These are phyloP conservation scores for Lathamus discolor DNA, from an alignment of 2,113 vertebrate species.

Conservation along the genomic window DNA sequence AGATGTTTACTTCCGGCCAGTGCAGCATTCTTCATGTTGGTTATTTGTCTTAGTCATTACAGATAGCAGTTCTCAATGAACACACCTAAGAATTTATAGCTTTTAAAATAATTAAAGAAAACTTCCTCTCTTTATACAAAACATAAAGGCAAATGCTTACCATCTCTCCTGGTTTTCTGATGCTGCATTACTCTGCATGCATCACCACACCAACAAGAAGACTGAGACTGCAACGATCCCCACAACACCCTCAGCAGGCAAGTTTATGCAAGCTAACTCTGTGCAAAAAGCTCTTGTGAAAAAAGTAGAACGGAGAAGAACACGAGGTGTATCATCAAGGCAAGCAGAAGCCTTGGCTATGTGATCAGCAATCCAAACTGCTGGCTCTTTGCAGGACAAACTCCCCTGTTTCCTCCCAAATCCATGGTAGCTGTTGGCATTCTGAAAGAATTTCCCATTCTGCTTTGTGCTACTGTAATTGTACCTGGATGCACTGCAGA, in stretches of 20 bases:
- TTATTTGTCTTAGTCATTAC: not conserved
- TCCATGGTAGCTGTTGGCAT: not conserved
- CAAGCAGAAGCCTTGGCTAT: not conserved
- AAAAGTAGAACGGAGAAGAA: not conserved
- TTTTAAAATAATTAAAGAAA: not conserved
- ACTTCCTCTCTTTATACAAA: not conserved
- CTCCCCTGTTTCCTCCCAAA: not conserved
- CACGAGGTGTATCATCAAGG: not conserved
- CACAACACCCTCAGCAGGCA: not conserved
- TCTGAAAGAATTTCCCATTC: not conserved
- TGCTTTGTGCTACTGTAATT: not conserved
- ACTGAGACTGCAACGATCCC: not conserved
- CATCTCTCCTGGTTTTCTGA: not conserved
- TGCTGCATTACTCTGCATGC: not conserved
- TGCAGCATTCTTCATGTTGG: not conserved
- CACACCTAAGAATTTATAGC: not conserved
- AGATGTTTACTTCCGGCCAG: not conserved
- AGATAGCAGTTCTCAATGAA: not conserved
- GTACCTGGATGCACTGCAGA: not conserved
- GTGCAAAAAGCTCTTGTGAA: not conserved
- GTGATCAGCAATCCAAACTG: not conserved
- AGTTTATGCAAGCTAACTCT: not conserved
- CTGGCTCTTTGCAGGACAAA: not conserved
- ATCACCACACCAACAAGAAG: not conserved
- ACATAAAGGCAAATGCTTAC: not conserved